Conservation (phyloP, 92 coral and sea anemone genomes). For the Palythoa heliodiscus region DNA sequence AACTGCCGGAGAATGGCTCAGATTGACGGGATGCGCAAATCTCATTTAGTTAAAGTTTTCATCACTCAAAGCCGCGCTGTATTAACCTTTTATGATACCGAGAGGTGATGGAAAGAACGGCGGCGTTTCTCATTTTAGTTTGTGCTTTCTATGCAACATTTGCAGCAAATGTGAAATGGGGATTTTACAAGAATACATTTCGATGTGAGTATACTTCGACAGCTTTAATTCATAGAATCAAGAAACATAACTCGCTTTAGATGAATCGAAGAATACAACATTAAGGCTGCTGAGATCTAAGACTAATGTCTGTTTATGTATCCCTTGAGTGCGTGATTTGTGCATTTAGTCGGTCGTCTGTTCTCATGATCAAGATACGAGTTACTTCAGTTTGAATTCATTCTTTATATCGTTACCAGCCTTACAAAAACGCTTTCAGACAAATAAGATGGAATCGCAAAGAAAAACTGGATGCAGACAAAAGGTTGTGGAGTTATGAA, state of each 20-base stretch:
- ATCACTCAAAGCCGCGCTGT: neutral
- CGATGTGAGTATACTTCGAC: conserved; percentile 8
- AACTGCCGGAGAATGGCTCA: neutral
- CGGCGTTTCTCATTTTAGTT: neutral
- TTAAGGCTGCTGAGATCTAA: too few species aligned
- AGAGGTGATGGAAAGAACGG: conserved; percentile 3
- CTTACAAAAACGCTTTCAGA: too few species aligned
- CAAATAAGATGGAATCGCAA: too few species aligned
- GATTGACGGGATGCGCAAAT: neutral
- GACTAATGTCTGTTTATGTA: too few species aligned
- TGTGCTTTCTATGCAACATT: neutral
- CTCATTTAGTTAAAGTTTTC: neutral
- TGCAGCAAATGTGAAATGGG: neutral
- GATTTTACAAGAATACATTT: conserved; percentile 24
- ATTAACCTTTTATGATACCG: neutral
- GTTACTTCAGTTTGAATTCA: too few species aligned
- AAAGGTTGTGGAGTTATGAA: too few species aligned
- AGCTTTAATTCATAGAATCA: neutral
- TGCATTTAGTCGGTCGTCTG: too few species aligned
- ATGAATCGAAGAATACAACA: neutral
- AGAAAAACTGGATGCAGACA: too few species aligned
- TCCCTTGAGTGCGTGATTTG: too few species aligned
- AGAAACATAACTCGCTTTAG: neutral
- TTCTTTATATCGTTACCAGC: too few species aligned
- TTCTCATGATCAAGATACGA: too few species aligned